Evolutionary conservation across 2,888 invertebrate genomes (phyloP).

Genomic region (Melinaea menophilus): DNA sequence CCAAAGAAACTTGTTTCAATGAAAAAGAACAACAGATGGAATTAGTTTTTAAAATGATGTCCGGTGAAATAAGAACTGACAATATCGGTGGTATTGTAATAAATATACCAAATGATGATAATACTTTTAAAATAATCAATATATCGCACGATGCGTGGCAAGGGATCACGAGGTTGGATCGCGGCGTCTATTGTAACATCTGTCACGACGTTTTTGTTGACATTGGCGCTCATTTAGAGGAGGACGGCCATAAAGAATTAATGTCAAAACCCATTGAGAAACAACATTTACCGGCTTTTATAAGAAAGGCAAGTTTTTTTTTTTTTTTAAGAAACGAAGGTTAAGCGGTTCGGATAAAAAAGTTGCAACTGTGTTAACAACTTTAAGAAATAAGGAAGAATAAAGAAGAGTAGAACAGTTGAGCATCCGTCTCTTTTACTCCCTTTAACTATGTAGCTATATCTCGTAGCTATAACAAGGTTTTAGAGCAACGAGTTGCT

Average conservation of each 20-base stretch:
- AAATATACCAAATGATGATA: constrained; percentile 32
- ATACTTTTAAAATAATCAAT: constrained; percentile 28
- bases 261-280: constrained; percentile 26
- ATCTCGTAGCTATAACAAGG: no score
- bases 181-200: constrained; percentile 24
- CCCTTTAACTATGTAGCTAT: no score
- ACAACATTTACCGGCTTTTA: constrained; percentile 30
- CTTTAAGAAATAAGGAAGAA: no score
- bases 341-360: no score
- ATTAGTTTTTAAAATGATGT: constrained; percentile 13
- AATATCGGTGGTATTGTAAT: not conserved
- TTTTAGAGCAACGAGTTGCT: no score
- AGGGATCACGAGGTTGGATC: constrained; percentile 22
- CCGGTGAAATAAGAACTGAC: constrained; percentile 9
- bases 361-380: no score
- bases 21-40: constrained; percentile 27
- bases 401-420: no score
- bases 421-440: not conserved
- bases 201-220: constrained; percentile 27
- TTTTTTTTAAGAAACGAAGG: not conserved
- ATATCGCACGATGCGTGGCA: constrained; percentile 36
- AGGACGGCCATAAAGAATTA: constrained; percentile 18
- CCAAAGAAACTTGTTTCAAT: constrained; percentile 27
- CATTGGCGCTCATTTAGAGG: constrained; percentile 25
- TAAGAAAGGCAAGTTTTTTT: constrained; percentile 34